Conservation (phyloP, 92 coral and sea anemone genomes). For the Plumapathes pennacea region DNA sequence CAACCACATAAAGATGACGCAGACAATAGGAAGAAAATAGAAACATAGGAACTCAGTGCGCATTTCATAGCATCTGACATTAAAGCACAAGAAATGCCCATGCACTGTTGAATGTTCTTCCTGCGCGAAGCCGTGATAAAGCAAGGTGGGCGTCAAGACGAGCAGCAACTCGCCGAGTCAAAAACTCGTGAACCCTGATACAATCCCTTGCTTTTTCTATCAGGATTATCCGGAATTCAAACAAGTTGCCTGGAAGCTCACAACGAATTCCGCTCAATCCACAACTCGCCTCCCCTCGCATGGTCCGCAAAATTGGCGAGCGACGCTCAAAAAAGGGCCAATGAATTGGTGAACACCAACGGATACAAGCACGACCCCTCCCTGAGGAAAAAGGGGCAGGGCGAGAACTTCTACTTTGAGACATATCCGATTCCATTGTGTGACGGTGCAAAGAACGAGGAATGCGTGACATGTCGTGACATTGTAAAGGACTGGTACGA, state of each 20-base stretch:
- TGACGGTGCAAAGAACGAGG: neutral
- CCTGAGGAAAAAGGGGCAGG: constrained; percentile 35
- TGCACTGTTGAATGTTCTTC: no score
- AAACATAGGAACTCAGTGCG: no score
- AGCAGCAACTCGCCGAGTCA: no score
- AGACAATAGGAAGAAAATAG: no score
- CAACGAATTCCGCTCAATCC: constrained; percentile 37
- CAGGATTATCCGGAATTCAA: constrained; percentile 45
- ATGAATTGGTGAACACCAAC: constrained; percentile 20
- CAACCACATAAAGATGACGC: no score
- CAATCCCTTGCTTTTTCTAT: no score
- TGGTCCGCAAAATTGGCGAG: constrained; percentile 51
- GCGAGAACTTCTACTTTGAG: constrained; percentile 57
- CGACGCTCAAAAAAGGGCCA: constrained; percentile 57
- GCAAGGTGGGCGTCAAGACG: no score
- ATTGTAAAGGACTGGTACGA: constrained; percentile 59
- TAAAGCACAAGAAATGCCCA: no score
- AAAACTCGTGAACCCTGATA: no score
- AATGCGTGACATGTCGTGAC: constrained; percentile 43
- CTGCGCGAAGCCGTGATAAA: no score
- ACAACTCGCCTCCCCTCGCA: constrained; percentile 37
- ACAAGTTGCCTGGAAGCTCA: constrained; percentile 68
- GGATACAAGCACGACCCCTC: constrained; percentile 35
- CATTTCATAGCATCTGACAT: no score
- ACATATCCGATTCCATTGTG: constrained; percentile 36